A percentile compares a stretch with the other conserved stretches of the same genome.
Evolutionary conservation across 2,113 vertebrate species (phyloP).

Genomic region (Corythoichthys intestinalis): DNA sequence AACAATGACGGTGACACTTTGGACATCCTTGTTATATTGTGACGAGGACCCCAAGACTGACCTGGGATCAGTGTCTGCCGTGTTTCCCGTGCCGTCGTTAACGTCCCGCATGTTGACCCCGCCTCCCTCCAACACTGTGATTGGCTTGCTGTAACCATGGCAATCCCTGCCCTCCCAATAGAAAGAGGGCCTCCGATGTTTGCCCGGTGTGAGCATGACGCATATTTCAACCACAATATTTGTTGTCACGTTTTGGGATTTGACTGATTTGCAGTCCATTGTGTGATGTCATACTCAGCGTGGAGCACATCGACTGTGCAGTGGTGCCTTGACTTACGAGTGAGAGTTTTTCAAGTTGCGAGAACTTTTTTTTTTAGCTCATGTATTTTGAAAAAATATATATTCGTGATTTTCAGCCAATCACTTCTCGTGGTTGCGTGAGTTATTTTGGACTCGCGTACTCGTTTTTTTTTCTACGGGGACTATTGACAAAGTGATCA

Average conservation of each 20-base stretch:
- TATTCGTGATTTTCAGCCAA: background rate
- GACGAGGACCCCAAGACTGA: conserved; percentile 19
- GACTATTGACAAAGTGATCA: too few relatives aligned
- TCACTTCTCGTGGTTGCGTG: too few relatives aligned
- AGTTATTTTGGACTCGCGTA: too few relatives aligned
- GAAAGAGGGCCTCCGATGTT: conserved; percentile 28
- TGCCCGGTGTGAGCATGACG: conserved; percentile 43
- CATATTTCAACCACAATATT: conserved; percentile 15
- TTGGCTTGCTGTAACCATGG: conserved; percentile 38
- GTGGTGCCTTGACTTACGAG: background rate
- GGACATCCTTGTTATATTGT: background rate
- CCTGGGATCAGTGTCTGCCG: conserved; percentile 30
- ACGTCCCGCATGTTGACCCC: conserved; percentile 61
- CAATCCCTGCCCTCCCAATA: conserved; percentile 19
- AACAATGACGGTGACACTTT: background rate
- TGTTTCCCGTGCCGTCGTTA: conserved; percentile 42
- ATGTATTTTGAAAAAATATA: background rate
- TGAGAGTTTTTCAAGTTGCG: background rate
- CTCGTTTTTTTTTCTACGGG: too few relatives aligned
- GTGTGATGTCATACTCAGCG: background rate
- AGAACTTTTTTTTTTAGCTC: background rate
- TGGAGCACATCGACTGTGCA: background rate
- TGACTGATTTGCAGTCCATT: conserved; percentile 2
- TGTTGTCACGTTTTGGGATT: background rate
- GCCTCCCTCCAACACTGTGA: conserved; percentile 65